These are phyloP conservation scores for Benthosema pterotum DNA, from an alignment of 2,797 vertebrate genomes.

Conservation along the genomic window DNA sequence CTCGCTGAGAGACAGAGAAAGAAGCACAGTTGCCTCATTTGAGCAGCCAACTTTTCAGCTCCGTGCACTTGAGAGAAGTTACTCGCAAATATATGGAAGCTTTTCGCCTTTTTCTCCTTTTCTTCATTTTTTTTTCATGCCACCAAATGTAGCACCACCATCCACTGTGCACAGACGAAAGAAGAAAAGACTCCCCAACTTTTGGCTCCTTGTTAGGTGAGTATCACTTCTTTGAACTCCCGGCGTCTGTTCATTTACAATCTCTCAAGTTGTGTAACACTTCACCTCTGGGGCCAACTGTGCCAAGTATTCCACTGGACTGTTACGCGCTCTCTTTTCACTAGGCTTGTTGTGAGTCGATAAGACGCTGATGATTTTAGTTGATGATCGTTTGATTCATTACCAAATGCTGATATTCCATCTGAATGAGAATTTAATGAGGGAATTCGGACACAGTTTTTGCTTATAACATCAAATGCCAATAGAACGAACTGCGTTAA, in stretches of 20 bases:
- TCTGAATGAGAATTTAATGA: no score
- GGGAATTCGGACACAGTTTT: no score
- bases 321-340: not conserved
- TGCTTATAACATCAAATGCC: not conserved
- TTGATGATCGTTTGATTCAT: not conserved
- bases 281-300: conserved; percentile 10
- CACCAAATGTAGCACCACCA: conserved; percentile 15
- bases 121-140: conserved; percentile 12
- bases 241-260: conserved; percentile 3
- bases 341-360: not conserved
- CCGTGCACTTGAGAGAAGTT: conserved; percentile 63
- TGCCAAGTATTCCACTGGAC: conserved; percentile 10
- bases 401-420: no score
- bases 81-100: conserved; percentile 67
- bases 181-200: conserved; percentile 63
- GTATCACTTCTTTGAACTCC: conserved; percentile 62
- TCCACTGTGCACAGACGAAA: conserved; percentile 6
- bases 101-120: conserved; percentile 51
- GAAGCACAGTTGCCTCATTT: conserved; percentile 65
- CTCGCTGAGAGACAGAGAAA: conserved; percentile 24
- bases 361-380: not conserved
- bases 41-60: conserved; percentile 66
- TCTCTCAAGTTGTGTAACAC: conserved; percentile 16
- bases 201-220: conserved; percentile 73
- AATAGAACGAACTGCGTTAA: not conserved